Evolutionary conservation across 2,888 invertebrate species (phyloP), one percentile per base, ranked within the genome.

Genomic region (Acronicta alni): DNA sequence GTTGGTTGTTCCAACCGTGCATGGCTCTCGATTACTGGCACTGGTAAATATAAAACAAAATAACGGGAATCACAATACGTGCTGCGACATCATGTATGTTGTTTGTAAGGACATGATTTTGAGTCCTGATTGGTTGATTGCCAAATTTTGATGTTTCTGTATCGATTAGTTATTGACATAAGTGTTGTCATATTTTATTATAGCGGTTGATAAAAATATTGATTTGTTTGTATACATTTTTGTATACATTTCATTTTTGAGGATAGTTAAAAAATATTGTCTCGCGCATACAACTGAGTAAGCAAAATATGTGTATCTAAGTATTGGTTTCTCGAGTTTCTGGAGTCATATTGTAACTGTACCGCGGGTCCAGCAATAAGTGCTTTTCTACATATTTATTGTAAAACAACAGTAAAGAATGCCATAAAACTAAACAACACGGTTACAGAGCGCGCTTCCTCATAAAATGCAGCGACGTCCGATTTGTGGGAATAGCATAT

Each of bases 401-500:
- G 62, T 60, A 54, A 58, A 76, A 57, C 57, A 68, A 65, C 71
- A 41, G 51, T 70, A 70, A 68, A 73, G 63, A 64, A 68, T 57
- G 48, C 55, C 51, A 73, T 80, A 79, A 79, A 81, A 81, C 77
- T 76, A 81, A 79, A 74, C 77, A 73, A 80, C 77, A 75, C 55
- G 53, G 80, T 72, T 80, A 81, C 81, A 81, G 80, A 80, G 81
- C 80, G 81, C 80, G 74, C 80, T 85, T 85, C 75, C 83, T 88
- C 88, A 87, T 90, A 88, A 89, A 91, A 89, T 86, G 83, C 83
- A 82, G 83, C 81, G 83, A 81, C 77, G 85, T 87, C 88, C 89
- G 91, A 94, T 94, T 92, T 91, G 91, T 88, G 88, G 89, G 86
- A 90, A 92, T 89, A 84, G 89, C 83, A 82, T 87, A 91, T 93